Percentiles rank a stretch among this genome's conserved stretches.
Evolutionary conservation across 2,888 invertebrate species (phyloP).

Genomic region (Tachystola acroxantha): DNA sequence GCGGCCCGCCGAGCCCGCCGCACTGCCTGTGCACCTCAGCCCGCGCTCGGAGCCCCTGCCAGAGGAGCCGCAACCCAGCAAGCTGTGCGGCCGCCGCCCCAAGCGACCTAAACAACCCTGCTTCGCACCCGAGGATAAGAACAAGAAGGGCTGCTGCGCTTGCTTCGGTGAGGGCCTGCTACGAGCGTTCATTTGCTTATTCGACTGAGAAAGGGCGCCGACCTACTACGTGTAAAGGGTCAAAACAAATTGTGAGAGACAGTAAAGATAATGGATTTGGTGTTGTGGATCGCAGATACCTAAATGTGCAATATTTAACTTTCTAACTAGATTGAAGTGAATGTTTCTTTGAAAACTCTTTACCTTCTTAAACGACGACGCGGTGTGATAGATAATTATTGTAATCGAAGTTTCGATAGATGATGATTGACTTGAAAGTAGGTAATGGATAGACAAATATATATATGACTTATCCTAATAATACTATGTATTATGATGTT

Average conservation of each 20-base stretch:
- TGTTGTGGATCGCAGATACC: background rate
- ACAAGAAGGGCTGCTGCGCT: conserved; percentile 61
- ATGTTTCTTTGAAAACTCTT: background rate
- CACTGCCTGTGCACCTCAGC: conserved; percentile 64
- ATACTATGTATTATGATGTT: conserved; percentile 11
- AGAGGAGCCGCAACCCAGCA: conserved; percentile 51
- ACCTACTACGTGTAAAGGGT: conserved; percentile 10
- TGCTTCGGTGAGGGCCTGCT: conserved; percentile 71
- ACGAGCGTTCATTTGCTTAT: conserved; percentile 72
- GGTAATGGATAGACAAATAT: conserved; percentile 5
- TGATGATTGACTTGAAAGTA: conserved; percentile 1
- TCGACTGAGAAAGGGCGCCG: conserved; percentile 56
- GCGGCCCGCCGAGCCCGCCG: conserved; percentile 55
- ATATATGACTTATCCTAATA: conserved; percentile 2
- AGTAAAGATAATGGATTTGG: background rate
- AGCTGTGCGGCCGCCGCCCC: conserved; percentile 50
- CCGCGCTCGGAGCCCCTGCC: conserved; percentile 51
- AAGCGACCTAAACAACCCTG: conserved; percentile 61
- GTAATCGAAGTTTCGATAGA: background rate
- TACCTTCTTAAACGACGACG: conserved; percentile 1
- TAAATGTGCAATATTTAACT: background rate
- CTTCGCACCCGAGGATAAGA: conserved; percentile 58
- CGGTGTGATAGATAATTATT: background rate
- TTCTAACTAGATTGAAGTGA: background rate
- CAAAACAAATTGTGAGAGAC: conserved; percentile 5